Evolutionary conservation across 2,113 vertebrate genomes (phyloP).

Genomic region (Zosterops borbonicus): DNA sequence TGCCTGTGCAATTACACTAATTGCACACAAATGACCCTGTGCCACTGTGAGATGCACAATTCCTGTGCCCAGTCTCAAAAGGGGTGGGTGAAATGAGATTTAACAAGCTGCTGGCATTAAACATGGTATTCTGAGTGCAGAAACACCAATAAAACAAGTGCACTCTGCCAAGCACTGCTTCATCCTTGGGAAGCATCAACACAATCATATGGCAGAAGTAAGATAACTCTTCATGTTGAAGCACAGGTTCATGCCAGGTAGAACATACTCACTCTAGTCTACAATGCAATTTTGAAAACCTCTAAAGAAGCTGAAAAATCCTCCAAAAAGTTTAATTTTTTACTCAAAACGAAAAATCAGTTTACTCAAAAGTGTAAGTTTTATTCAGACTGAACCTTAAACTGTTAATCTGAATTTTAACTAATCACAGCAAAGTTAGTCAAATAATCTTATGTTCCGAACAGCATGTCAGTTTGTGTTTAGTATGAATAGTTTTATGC

Average conservation of each 20-base stretch:
- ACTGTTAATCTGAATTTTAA: background rate
- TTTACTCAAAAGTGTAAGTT: background rate
- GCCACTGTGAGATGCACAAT: background rate
- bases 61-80: background rate
- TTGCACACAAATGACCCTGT: background rate
- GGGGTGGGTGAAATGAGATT: background rate
- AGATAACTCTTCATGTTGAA: background rate
- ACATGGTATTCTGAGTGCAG: background rate
- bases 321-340: background rate
- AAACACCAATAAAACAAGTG: background rate
- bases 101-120: background rate
- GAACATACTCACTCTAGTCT: background rate
- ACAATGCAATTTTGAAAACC: background rate
- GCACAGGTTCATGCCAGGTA: background rate
- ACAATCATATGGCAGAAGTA: background rate
- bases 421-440: background rate
- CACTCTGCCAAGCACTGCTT: background rate
- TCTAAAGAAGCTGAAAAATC: background rate
- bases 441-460: background rate
- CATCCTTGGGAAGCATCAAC: background rate
- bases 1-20: background rate
- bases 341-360: background rate
- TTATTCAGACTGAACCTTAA: background rate
- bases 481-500: constrained; percentile 54
- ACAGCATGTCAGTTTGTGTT: constrained; percentile 44